Base-by-base conservation (phyloP, 2,113 vertebrate genomes). In the Motacilla alba region DNA sequence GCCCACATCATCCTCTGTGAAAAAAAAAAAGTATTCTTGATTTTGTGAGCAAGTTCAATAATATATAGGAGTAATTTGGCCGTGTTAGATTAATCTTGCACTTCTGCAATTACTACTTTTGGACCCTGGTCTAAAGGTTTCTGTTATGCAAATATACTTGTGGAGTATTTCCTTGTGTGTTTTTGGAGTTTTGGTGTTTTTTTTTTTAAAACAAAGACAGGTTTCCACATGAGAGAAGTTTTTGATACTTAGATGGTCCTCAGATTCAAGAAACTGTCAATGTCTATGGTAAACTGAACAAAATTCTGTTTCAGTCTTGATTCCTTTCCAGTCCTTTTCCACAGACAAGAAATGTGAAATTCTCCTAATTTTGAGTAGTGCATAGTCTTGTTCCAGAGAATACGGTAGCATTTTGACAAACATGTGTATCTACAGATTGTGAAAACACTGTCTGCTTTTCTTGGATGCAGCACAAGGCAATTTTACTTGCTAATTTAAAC, bases 131-230 rank as follows among this genome's bases (percentile, higher is more conserved):
- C 33, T 89, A 59, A 39, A 63, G 18, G 21, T 17, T 82, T 63
- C 7, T 49, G 12, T 31, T 46, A 49, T 4, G 7, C 19, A 78
- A 81, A 87, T 2, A 7, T 67, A 68, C 59, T 56, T 52, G 9
- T 7, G 9, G 9, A 4, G 2, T 16, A 47, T 60, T 64, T 92
- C 67, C 26, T 75, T 90, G 4, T 33, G 10, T 19, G 39, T 0
- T 69, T 76, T 69, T 5, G 8, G 11, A 21, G 20, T 44, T 30
- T 50, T 26, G 2, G 3, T 1, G 0, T 24, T 1, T 1, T 24
- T 21, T 60, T 52, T 93, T 69, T 63, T 11, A 13, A 90, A 88
- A 14, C 7, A 69, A 87, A 59, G 6, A 10, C 26, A 24, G 11
- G 1, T 82, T 74, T 91, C 15, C 10, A n/a, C 19, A 3, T 78